Conservation (phyloP, 30 jellyfish, hydroid and myxozoan species). For the Pelagia noctiluca region DNA sequence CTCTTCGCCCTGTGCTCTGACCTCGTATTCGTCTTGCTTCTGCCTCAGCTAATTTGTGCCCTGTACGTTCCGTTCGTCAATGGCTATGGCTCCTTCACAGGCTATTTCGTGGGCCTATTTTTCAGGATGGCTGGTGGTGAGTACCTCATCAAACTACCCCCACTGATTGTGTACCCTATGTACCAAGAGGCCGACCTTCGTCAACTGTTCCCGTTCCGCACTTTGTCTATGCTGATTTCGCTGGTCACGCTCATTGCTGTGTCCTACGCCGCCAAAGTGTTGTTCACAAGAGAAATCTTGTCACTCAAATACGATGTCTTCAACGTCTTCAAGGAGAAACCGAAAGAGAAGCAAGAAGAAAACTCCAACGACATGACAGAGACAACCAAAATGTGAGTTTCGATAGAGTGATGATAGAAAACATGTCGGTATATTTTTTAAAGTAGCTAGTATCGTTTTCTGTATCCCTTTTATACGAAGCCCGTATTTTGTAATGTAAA, state of each 20-base stretch:
- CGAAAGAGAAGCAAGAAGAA: constrained; percentile 15
- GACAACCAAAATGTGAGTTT: no score
- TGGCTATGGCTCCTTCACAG: constrained; percentile 65
- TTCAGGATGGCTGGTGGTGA: constrained; percentile 83
- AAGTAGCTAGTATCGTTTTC: no score
- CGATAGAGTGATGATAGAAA: no score
- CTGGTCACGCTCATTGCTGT: constrained; percentile 56
- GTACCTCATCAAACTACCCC: constrained; percentile 51
- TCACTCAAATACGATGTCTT: constrained; percentile 66
- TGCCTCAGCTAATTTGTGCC: constrained; percentile 81
- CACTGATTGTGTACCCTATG: constrained; percentile 68
- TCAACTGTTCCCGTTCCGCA: constrained; percentile 79
- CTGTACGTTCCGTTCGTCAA: constrained; percentile 69
- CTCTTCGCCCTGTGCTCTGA: constrained; percentile 80
- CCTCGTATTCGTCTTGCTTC: constrained; percentile 69
- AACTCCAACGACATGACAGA: neutral
- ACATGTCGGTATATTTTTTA: no score
- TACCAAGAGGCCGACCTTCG: constrained; percentile 35
- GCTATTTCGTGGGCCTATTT: constrained; percentile 58
- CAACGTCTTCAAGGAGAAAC: constrained; percentile 20
- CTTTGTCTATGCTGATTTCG: constrained; percentile 77
- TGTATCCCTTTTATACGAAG: no score
- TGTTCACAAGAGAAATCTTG: constrained; percentile 57
- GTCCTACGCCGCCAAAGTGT: constrained; percentile 53
- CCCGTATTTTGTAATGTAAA: no score